Base-by-base conservation (phyloP, 2,113 vertebrate genomes). In the Nothoprocta perdicaria region DNA sequence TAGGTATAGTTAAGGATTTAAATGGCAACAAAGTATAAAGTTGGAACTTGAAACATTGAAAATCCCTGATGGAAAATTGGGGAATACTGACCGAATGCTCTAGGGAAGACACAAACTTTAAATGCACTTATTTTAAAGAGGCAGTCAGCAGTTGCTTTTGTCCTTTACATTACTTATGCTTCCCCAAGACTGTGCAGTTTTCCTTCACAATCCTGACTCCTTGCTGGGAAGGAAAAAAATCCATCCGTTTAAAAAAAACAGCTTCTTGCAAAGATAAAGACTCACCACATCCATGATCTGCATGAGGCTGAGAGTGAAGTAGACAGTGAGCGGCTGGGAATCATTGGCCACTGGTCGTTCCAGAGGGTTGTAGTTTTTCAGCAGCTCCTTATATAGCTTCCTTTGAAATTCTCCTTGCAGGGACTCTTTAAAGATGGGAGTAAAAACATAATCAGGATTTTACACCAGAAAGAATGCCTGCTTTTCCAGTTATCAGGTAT, bases 211-310 rank as follows among this genome's bases (percentile, higher is more conserved):
- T 63, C 33, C 16, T 13, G 31, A 41, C 75, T 85, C 29, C 12
- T 3, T 35, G 77, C 21, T 40, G 38, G 40, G 31, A 73, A 84
- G 23, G 38, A 38, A 48, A 40, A 91, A 93, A 87, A 65, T 40
- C 14, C 35, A 71, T 12, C 14, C 15, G 48, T 85, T 82, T 57
- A 60, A 78, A 87, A 72, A 12, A 65, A 53, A 63, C 8, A 57
- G 21, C 65, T 84, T 92, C 57, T 43, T 80, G 15, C 26, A 38
- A 71, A 62, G 18, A 65, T 60, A 29, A 14, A 84, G 45, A 97
- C 98, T 95, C 93, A 99, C 99, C 98, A 99, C 98, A 68, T 99
- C 99, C 98, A 99, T 99, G 95, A 99, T 99, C 97, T 99, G 99
- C 98, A 98, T 98, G 80, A 99, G 98, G 92, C 95, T 98, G 75